Evolutionary conservation across 2,888 invertebrate genomes (phyloP), one percentile per base, ranked within the genome.

Genomic region (Falcaria lacertinaria): DNA sequence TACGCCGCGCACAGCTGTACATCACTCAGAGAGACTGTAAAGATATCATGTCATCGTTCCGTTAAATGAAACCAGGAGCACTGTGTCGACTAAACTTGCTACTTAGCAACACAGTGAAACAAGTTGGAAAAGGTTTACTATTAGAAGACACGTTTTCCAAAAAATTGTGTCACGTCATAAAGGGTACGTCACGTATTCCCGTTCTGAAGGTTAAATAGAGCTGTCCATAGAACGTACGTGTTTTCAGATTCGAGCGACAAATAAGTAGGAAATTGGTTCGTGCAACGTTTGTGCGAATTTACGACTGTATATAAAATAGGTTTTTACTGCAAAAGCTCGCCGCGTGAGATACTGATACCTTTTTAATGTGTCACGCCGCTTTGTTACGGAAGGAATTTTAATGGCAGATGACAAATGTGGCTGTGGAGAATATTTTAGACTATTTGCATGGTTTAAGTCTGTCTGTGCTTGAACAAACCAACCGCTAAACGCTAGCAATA

Each of bases 251-350:
- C 53, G 60, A 46, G 49, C 61, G 64, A 68, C 67, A 67, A 66
- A 72, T 70, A 74, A 74, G 67, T 56, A 60, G 65, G 63, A 72
- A 75, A 74, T 74, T 73, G 76, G 69, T 64, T 68, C 68, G 63
- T 64, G 57, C 64, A 66, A 69, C 74, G 73, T 72, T 74, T 71
- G 64, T 65, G 64, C 66, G 64, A 77, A 80, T 80, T 80, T 80
- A 80, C 72, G 78, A 71, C 73, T 77, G 74, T 77, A 80, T 80
- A 78, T 78, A 75, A 77, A 71, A 66, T 73, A 67, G 71, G 67
- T 69, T 77, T n/a, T 74, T 64, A 68, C 62, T 64, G 64, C 63
- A 63, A 59, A 66, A 68, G 69, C 60, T 66, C 64, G 60, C 52
- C 57, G 50, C 48, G 60, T 60, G 64, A 57, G 59, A 62, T 60